phyloP scores from a whole-genome alignment of 2,888 invertebrate species.

The Erebia epiphron region DNA sequence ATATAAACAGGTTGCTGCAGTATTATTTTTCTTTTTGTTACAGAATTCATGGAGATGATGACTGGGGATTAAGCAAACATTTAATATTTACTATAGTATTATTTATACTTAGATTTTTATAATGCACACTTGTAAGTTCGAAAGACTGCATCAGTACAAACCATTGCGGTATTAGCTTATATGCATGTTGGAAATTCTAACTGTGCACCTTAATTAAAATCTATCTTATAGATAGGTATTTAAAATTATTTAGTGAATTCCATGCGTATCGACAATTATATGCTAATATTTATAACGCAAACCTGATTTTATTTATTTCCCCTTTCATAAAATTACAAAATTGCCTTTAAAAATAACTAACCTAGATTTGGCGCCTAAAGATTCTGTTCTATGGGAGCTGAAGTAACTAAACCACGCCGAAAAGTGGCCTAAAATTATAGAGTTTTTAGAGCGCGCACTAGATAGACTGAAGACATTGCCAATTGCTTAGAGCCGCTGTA shows the following conservation, averaged over 20 bases:
- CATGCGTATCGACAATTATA: conserved; percentile 51
- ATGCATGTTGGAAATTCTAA: conserved; percentile 41
- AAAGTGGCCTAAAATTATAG: too few species aligned
- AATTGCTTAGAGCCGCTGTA: too few species aligned
- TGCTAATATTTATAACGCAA: conserved; percentile 77
- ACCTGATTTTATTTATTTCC: conserved; percentile 36
- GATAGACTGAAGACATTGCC: too few species aligned
- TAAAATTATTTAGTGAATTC: conserved; percentile 46
- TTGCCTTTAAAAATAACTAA: too few species aligned
- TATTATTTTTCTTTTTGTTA: conserved; percentile 53
- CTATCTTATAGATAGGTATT: conserved; percentile 75
- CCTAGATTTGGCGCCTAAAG: too few species aligned
- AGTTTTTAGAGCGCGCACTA: too few species aligned
- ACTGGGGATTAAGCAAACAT: conserved; percentile 88
- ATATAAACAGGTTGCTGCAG: background rate
- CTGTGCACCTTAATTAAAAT: conserved; percentile 46
- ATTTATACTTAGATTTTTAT: conserved; percentile 63
- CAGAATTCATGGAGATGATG: conserved; percentile 98
- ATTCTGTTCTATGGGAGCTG: too few species aligned
- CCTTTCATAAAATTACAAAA: too few species aligned
- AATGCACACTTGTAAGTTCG: conserved; percentile 57
- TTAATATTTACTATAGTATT: conserved; percentile 52
- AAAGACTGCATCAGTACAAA: conserved; percentile 73
- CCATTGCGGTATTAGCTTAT: conserved; percentile 76
- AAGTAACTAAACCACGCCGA: too few species aligned